phyloP scores from a whole-genome alignment of 2,113 vertebrate genomes.

The Nannobrachium achirus region DNA sequence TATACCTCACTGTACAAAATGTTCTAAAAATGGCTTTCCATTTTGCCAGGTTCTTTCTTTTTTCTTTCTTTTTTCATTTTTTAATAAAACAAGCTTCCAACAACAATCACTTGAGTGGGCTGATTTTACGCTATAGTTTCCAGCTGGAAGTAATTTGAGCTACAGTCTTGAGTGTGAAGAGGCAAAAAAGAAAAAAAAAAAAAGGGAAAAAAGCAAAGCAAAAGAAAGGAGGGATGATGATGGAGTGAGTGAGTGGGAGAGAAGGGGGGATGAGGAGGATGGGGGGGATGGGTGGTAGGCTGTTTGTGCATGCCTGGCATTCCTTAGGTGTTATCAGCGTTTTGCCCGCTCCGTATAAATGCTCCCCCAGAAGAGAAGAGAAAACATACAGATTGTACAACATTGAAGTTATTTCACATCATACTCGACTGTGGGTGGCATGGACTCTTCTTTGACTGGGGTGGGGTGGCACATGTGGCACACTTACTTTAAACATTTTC shows the following conservation, averaged over 20 bases:
- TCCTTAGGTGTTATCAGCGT: slow-evolving; percentile 79
- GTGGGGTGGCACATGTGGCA: too few species aligned
- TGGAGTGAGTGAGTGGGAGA: slow-evolving; percentile 59
- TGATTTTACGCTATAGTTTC: slow-evolving; percentile 32
- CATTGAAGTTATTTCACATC: too few species aligned
- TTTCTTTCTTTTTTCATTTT: slow-evolving; percentile 3
- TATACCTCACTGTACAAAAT: too few species aligned
- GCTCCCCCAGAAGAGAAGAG: slow-evolving; percentile 61
- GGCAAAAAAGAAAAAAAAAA: too few species aligned
- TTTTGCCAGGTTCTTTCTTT: slow-evolving; percentile 2
- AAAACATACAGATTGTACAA: slow-evolving; percentile 33
- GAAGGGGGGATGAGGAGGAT: slow-evolving; percentile 49
- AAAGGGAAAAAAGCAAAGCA: too few species aligned
- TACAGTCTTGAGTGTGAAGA: slow-evolving; percentile 54
- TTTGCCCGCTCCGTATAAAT: slow-evolving; percentile 70
- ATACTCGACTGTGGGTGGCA: too few species aligned
- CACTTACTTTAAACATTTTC: too few species aligned
- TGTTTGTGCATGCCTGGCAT: slow-evolving; percentile 79
- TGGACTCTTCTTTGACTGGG: too few species aligned
- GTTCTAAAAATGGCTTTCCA: too few species aligned
- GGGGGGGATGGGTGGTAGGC: slow-evolving; percentile 73
- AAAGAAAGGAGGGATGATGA: slow-evolving; percentile 53
- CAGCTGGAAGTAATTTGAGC: slow-evolving; percentile 65
- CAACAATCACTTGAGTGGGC: slow-evolving; percentile 23
- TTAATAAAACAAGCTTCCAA: slow-evolving; percentile 12